A percentile compares a stretch with the other conserved stretches of the same genome.
phyloP scores from a whole-genome alignment of 2,113 vertebrate species.

The Rhabdornis inornatus region DNA sequence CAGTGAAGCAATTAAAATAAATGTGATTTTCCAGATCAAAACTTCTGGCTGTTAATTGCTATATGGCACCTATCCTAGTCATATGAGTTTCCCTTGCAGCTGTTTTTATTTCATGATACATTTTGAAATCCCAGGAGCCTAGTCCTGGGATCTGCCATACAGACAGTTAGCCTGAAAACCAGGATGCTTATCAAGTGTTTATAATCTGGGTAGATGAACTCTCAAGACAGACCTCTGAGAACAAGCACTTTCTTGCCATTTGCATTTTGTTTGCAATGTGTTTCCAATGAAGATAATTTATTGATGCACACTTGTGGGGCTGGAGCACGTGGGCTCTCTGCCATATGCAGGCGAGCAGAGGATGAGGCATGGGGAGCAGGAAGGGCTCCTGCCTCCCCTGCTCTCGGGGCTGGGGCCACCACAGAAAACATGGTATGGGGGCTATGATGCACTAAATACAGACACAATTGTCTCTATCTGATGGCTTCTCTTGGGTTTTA shows the following conservation, averaged over 20 bases:
- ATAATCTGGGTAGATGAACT: constrained; percentile 40
- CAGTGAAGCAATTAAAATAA: constrained; percentile 75
- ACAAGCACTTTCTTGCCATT: constrained; percentile 21
- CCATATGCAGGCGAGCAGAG: neutral
- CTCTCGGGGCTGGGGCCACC: neutral
- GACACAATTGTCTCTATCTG: neutral
- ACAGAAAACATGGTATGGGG: rapidly evolving
- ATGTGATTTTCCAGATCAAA: constrained; percentile 76
- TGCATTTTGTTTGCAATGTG: constrained; percentile 37
- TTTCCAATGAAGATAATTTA: constrained; percentile 56
- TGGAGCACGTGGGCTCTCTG: neutral
- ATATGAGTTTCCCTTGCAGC: constrained; percentile 69
- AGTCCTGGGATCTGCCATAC: constrained; percentile 61
- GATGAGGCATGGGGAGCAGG: neutral
- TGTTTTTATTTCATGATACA: constrained; percentile 76
- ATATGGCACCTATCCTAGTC: constrained; percentile 66
- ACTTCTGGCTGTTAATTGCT: constrained; percentile 63
- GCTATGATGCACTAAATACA: neutral
- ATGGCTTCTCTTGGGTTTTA: neutral
- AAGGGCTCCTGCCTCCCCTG: neutral
- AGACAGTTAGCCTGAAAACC: constrained; percentile 32
- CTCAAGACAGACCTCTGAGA: constrained; percentile 15
- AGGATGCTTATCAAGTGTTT: constrained; percentile 49
- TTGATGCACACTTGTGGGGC: neutral
- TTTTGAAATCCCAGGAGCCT: constrained; percentile 46